Evolutionary conservation across 2,888 invertebrate genomes (phyloP).

Genomic region (Carcina quercana): DNA sequence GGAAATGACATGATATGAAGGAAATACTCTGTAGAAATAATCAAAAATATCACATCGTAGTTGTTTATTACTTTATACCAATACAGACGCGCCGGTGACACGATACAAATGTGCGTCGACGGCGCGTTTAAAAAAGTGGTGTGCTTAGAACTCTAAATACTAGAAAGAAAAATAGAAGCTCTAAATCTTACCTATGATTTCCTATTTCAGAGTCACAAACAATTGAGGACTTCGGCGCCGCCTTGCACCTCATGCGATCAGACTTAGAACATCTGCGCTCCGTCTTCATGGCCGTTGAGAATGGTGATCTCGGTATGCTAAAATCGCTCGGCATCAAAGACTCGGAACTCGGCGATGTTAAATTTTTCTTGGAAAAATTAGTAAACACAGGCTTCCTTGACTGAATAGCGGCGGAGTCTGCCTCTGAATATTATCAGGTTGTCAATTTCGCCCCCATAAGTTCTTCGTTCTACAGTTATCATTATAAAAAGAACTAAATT

Average conservation of each 20-base stretch:
- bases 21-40: no score
- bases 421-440: slow-evolving; percentile 81
- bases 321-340: slow-evolving; percentile 96
- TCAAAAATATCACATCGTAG: no score
- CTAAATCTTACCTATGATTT: no score
- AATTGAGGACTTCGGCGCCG: slow-evolving; percentile 95
- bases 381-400: slow-evolving; percentile 97
- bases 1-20: no score
- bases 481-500: slow-evolving; percentile 55
- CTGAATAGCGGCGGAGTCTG: slow-evolving; percentile 85
- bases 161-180: no score
- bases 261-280: slow-evolving; percentile 94
- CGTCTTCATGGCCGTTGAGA: slow-evolving; percentile 96
- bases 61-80: no score
- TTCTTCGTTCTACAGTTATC: slow-evolving; percentile 82
- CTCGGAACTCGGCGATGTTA: slow-evolving; percentile 95
- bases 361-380: slow-evolving; percentile 96
- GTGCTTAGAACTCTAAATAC: no score
- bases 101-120: no score
- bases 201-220: slow-evolving; percentile 92
- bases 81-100: no score
- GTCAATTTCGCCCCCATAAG: slow-evolving; percentile 80
- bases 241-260: slow-evolving; percentile 87
- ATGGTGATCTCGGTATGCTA: slow-evolving; percentile 94
- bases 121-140: no score